These are phyloP conservation scores for Manduca sexta DNA, from an alignment of 1,140 invertebrate genomes.

Conservation along the genomic window DNA sequence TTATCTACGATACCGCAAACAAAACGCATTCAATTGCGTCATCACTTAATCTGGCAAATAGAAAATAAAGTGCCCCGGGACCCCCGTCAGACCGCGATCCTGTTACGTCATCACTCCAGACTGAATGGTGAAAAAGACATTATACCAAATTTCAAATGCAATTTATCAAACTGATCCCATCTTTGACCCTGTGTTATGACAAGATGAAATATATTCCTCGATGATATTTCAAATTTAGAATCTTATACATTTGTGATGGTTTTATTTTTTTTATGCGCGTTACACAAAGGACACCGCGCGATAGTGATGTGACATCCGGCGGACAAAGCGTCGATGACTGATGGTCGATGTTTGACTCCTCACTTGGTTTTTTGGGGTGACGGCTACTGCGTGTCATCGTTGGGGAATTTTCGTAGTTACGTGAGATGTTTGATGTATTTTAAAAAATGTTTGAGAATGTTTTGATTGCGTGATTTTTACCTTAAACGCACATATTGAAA, in stretches of 20 bases:
- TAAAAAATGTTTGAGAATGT: too few species aligned
- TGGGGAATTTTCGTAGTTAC: neutral
- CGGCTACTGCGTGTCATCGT: conserved; percentile 25
- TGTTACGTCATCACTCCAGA: conserved; percentile 58
- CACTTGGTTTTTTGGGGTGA: conserved; percentile 15
- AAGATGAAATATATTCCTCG: conserved; percentile 66
- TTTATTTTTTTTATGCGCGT: conserved; percentile 18
- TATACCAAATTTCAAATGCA: conserved; percentile 66
- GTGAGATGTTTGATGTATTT: too few species aligned
- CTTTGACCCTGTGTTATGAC: conserved; percentile 70
- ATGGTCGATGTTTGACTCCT: conserved; percentile 37
- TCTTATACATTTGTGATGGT: conserved; percentile 34
- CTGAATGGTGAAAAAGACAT: conserved; percentile 71
- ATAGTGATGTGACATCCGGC: conserved; percentile 62
- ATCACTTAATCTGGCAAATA: conserved; percentile 1
- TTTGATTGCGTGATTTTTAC: too few species aligned
- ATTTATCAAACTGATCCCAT: conserved; percentile 64
- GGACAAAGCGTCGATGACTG: conserved; percentile 54
- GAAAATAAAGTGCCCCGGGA: conserved; percentile 17
- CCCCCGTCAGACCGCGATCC: conserved; percentile 29
- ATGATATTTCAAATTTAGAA: conserved; percentile 64
- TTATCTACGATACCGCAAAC: too few species aligned
- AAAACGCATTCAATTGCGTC: conserved; percentile 1
- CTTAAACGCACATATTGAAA: too few species aligned
- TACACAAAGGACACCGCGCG: conserved; percentile 29